Base-by-base conservation (phyloP, 1,140 invertebrate genomes). In the Drosophila subobscura region DNA sequence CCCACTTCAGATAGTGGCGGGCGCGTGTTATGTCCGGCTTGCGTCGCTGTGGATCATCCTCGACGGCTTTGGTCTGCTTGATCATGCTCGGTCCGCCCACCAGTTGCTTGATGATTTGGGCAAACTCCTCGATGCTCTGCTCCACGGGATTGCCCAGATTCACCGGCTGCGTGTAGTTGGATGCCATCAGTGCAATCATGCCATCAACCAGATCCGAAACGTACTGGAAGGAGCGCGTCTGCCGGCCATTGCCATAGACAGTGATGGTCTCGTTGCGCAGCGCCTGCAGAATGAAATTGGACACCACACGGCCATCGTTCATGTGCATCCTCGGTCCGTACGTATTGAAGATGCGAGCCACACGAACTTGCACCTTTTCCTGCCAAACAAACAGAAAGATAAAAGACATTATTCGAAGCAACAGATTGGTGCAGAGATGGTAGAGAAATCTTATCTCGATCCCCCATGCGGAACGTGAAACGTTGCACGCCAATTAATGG, bases 321-420 rank as follows among this genome's bases (percentile, higher is more conserved):
- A 99, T 98, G 89, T 99, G 98, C 99, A 99, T 99, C 89, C 99
- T 93, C 0, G 99, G 99, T n/a, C 99, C 99, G 92, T 98, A 99
- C 0, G 99, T 99, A 91, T 99, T 99, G 91, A 99, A 99, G 75
- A 99, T 99, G 72, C 99, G 93, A 0, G 99, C 99, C 23, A 99
- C 98, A 67, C 98, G 93, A 4, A 99, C 97, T 56, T 97, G 94
- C 6, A 99, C 96, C 46, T 97, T 96, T 91, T 99, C 98, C 79
- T 91, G 55, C 2, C 20, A 49, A 41, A 54, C n/a, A 50, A 14
- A 6, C 44, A 7, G 4, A 57, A 57, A 27, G 45, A 23, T 6
- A 7, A 44, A 33, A 60, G 25, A 16, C 12, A 53, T 70, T 70
- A 51, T 20, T 66, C 20, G 6, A 25, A 51, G 10, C 25, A 8